Percentiles rank a stretch among this genome's conserved stretches.
Evolutionary conservation across 2,113 vertebrate species (phyloP).

Genomic region (Chaetodon trifascialis): DNA sequence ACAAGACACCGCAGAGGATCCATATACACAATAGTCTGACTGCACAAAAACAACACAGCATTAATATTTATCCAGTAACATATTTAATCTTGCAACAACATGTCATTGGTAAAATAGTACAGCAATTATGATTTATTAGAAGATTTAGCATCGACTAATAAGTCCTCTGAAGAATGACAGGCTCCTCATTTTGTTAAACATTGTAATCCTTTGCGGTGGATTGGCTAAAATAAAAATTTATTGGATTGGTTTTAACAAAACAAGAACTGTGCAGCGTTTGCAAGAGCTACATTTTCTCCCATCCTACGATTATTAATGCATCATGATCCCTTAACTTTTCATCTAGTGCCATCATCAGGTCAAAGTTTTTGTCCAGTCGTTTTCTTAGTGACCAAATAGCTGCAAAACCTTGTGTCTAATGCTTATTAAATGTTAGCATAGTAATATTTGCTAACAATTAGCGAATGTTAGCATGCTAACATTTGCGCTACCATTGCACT

Average conservation of each 20-base stretch:
- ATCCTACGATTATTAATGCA: not conserved
- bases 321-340: not conserved
- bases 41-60: not conserved
- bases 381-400: not conserved
- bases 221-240: not conserved
- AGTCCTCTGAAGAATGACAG: no score
- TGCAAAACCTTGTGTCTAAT: not conserved
- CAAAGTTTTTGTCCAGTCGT: not conserved
- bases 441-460: not conserved
- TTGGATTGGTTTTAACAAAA: no score
- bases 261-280: no score
- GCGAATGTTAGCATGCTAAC: not conserved
- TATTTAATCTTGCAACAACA: not conserved
- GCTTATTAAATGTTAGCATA: not conserved
- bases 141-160: not conserved
- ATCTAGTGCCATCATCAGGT: not conserved
- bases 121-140: not conserved
- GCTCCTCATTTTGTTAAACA: not conserved
- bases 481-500: no score
- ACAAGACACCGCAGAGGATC: slow-evolving; percentile 3
- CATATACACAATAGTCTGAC: not conserved
- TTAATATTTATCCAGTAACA: not conserved
- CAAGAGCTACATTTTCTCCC: not conserved
- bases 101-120: not conserved
- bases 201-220: not conserved